These are phyloP conservation scores for Engystomops pustulosus DNA, from an alignment of 2,113 vertebrate species.

Conservation along the genomic window DNA sequence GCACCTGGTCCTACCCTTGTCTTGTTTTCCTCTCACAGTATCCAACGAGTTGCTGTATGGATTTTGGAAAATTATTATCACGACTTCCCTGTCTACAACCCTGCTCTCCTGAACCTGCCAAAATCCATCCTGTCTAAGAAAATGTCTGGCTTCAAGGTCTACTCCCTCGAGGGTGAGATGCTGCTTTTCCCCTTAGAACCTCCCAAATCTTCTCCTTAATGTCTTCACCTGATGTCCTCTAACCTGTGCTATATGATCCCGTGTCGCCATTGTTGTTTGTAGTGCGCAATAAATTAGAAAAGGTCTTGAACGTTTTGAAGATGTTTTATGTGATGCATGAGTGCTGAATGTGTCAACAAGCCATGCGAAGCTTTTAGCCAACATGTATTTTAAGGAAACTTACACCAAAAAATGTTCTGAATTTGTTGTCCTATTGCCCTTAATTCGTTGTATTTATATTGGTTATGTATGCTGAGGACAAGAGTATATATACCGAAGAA, in stretches of 20 bases:
- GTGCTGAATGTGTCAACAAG: not conserved
- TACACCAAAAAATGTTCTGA: too few relatives aligned
- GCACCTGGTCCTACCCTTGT: constrained; percentile 29
- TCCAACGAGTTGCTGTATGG: constrained; percentile 94
- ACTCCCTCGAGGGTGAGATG: constrained; percentile 91
- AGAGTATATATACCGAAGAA: too few relatives aligned
- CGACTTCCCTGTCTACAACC: constrained; percentile 95
- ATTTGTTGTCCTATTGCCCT: not conserved
- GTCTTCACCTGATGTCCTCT: constrained; percentile 51
- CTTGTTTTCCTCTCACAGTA: constrained; percentile 72
- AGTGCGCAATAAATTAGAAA: not conserved
- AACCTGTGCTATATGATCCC: not conserved
- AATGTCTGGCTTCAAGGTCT: constrained; percentile 97
- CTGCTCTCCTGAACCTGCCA: constrained; percentile 92
- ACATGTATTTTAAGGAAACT: too few relatives aligned
- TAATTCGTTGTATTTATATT: not conserved
- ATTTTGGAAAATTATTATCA: constrained; percentile 96
- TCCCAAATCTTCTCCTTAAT: constrained; percentile 12
- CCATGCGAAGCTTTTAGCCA: too few relatives aligned
- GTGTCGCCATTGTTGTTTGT: constrained; percentile 3
- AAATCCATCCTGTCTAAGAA: constrained; percentile 97
- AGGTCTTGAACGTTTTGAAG: not conserved
- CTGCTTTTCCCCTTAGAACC: constrained; percentile 36
- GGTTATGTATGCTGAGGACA: too few relatives aligned
- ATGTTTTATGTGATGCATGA: not conserved